Conservation (phyloP, 1,140 invertebrate genomes). For the Lepidotrigona ventralis region DNA sequence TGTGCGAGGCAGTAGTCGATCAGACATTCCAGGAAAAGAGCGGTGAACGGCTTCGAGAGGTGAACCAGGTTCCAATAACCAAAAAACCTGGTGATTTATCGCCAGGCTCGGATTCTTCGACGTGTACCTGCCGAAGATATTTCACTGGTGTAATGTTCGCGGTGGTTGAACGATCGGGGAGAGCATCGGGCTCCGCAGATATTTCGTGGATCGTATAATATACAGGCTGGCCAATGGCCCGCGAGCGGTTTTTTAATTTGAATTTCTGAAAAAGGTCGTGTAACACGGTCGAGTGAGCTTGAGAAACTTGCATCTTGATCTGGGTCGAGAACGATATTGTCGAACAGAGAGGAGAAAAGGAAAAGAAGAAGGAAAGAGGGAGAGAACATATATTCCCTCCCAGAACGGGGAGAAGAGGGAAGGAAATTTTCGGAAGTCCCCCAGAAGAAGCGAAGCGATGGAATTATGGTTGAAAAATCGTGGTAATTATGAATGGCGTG, state of each 20-base stretch:
- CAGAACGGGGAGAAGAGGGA: neutral
- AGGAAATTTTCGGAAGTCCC: neutral
- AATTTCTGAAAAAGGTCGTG: conserved; percentile 12
- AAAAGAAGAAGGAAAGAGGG: neutral
- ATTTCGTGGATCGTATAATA: neutral
- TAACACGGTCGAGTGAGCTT: neutral
- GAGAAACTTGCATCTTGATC: neutral
- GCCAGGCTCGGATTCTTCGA: conserved; percentile 30
- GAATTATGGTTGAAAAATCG: conserved; percentile 20
- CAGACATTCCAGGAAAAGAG: conserved; percentile 21
- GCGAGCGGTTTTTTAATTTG: neutral
- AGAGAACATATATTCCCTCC: no score
- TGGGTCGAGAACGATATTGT: conserved; percentile 11
- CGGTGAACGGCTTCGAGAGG: conserved; percentile 11
- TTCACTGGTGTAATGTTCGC: conserved; percentile 6
- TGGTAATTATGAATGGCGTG: neutral
- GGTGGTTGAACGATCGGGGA: neutral
- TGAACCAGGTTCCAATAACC: conserved; percentile 28
- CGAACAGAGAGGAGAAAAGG: neutral
- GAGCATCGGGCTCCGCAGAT: neutral
- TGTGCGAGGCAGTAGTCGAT: conserved; percentile 1
- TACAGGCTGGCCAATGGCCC: neutral
- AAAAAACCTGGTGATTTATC: conserved; percentile 55
- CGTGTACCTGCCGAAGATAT: conserved; percentile 27
- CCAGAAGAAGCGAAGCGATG: neutral